A percentile compares a stretch with the other conserved stretches of the same genome.
These are phyloP conservation scores for Tetranychus piercei DNA, from an alignment of 2,888 invertebrate species.

Conservation along the genomic window DNA sequence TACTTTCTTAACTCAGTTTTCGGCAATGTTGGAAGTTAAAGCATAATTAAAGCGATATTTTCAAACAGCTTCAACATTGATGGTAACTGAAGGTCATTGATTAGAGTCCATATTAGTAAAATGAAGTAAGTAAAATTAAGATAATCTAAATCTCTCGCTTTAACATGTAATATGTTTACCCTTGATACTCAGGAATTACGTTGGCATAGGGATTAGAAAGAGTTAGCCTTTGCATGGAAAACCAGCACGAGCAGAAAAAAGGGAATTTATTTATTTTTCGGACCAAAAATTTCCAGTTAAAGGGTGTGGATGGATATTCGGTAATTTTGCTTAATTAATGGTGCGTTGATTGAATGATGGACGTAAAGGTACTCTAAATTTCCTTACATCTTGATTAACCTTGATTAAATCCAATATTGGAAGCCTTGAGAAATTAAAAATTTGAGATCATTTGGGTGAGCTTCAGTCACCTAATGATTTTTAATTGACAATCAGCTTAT, in stretches of 20 bases:
- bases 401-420: constrained; percentile 3
- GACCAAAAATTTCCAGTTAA: neutral
- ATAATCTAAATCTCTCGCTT: neutral
- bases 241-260: neutral
- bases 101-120: neutral
- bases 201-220: neutral
- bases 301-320: neutral
- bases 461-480: constrained; percentile 15
- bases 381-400: neutral
- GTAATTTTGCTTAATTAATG: neutral
- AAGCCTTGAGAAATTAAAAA: constrained; percentile 4
- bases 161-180: neutral
- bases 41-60: neutral
- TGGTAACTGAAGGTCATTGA: neutral
- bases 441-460: constrained; percentile 7
- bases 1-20: neutral
- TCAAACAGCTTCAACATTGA: neutral
- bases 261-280: too few relatives aligned
- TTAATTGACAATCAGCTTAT: neutral
- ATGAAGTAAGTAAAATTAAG: too few relatives aligned
- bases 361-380: neutral
- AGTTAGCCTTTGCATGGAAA: neutral
- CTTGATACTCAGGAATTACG: neutral
- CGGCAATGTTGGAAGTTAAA: neutral
- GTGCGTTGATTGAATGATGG: neutral